Evolutionary conservation across 2,888 invertebrate species (phyloP), one percentile per base, ranked within the genome.

Genomic region (Bruchidius siliquastri): DNA sequence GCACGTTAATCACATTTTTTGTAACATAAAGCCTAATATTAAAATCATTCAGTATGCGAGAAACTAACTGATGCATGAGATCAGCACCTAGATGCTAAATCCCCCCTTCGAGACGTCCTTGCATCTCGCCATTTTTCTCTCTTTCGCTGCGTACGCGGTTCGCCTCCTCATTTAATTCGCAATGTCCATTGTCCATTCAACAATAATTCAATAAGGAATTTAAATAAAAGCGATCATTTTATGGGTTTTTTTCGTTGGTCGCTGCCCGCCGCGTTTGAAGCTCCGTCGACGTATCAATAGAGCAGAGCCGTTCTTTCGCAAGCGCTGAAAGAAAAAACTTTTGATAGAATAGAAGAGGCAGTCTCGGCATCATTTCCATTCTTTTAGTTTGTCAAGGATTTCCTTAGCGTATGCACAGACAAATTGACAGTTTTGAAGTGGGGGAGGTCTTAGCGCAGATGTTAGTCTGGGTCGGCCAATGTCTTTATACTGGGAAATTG

Each of bases 141-240:
- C 13, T 13, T 49, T 13, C 18, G 49, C 18, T 49, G 49, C 49
- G 49, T 49, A 49, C 49, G 49, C 49, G 49, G 49, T 49, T 49
- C 49, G 8, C 49, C 6, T 49, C 68, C 72, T 72, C 72, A 69
- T 71, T 74, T 74, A 72, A 74, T 76, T 74, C 74, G 72, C 72
- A 66, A 49, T 72, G 72, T 73, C 74, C 75, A 75, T 75, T 75
- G 74, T 75, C 74, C 75, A 73, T 76, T 76, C 73, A 73, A 32
- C 72, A 74, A 74, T 76, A 73, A 74, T 72, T 76, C 74, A 74
- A 76, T 74, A 70, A 71, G 72, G 72, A 73, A 76, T 76, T 76
- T 74, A 71, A 76, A 76, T 74, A 72, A 75, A 75, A 72, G 49
- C 74, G 74, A 72, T 72, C 73, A 70, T 71, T 70, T 70, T 70